These are phyloP conservation scores for Tanytarsus gracilentus DNA, from an alignment of 2,888 invertebrate genomes.

Conservation along the genomic window DNA sequence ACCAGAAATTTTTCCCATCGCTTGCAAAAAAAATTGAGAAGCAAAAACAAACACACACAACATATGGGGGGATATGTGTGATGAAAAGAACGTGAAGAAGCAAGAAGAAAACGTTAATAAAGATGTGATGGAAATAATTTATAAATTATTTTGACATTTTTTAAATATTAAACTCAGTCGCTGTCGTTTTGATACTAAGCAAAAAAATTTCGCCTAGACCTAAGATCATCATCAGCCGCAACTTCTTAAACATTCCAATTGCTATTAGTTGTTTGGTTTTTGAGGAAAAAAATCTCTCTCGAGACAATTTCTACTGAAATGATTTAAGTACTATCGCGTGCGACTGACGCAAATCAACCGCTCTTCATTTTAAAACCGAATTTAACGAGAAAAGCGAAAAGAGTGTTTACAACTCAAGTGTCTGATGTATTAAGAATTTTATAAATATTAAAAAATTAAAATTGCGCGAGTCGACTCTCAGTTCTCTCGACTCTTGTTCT, in stretches of 20 bases:
- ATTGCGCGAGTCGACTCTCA: not conserved
- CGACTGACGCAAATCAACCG: constrained; percentile 12
- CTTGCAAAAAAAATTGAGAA: not conserved
- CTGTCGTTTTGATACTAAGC: not conserved
- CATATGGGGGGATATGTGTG: no score
- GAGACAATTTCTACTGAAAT: not conserved
- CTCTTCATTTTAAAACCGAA: no score
- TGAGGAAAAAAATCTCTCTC: not conserved
- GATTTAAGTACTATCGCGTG: not conserved
- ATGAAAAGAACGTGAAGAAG: not conserved
- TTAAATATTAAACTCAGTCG: not conserved
- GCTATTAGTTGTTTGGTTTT: not conserved
- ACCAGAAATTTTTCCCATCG: not conserved
- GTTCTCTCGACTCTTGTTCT: no score
- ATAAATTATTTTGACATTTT: constrained; percentile 9
- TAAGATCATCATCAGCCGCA: not conserved
- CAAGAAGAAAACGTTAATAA: not conserved
- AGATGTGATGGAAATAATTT: constrained; percentile 2
- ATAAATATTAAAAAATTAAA: not conserved
- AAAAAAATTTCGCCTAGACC: not conserved
- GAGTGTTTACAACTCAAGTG: no score
- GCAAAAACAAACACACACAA: not conserved
- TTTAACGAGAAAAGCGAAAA: no score
- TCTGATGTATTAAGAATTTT: no score
- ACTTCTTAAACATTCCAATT: not conserved